phyloP scores from a whole-genome alignment of 2,888 invertebrate genomes.

The Tipula helvola region DNA sequence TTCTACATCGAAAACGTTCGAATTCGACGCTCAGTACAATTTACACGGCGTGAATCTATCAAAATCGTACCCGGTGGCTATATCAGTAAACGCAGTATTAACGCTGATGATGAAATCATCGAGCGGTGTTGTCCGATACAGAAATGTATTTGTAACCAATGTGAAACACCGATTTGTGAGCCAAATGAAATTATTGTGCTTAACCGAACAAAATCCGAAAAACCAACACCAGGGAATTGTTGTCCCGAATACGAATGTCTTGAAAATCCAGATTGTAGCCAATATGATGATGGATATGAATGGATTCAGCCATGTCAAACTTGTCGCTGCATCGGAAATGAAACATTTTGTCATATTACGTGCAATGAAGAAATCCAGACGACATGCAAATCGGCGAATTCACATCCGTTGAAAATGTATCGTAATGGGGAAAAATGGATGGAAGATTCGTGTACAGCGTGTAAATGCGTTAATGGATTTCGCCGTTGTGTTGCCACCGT shows the following conservation, averaged over 20 bases:
- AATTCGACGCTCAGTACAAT: conserved; percentile 16
- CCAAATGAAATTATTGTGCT: conserved; percentile 13
- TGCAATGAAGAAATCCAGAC: neutral
- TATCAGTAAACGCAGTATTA: conserved; percentile 18
- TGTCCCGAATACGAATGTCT: conserved; percentile 37
- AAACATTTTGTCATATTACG: conserved; percentile 19
- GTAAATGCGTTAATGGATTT: neutral
- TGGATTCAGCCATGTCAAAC: conserved; percentile 22
- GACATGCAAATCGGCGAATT: neutral
- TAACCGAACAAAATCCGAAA: conserved; percentile 16
- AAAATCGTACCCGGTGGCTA: conserved; percentile 23
- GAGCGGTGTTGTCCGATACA: conserved; percentile 22
- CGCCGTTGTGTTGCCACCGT: conserved; percentile 20
- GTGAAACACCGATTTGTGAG: conserved; percentile 19
- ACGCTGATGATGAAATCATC: conserved; percentile 6
- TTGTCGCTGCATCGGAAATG: conserved; percentile 23
- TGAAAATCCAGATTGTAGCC: conserved; percentile 20
- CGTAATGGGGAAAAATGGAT: conserved; percentile 22
- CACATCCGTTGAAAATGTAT: neutral
- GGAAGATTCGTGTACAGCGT: conserved; percentile 24
- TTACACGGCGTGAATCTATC: conserved; percentile 19
- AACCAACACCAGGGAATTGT: conserved; percentile 32
- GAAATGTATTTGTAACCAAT: conserved; percentile 23
- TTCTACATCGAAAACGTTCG: neutral
- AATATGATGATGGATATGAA: conserved; percentile 8